Base-by-base conservation (phyloP, 2,888 invertebrate species). In the Cryptocephalus primarius region DNA sequence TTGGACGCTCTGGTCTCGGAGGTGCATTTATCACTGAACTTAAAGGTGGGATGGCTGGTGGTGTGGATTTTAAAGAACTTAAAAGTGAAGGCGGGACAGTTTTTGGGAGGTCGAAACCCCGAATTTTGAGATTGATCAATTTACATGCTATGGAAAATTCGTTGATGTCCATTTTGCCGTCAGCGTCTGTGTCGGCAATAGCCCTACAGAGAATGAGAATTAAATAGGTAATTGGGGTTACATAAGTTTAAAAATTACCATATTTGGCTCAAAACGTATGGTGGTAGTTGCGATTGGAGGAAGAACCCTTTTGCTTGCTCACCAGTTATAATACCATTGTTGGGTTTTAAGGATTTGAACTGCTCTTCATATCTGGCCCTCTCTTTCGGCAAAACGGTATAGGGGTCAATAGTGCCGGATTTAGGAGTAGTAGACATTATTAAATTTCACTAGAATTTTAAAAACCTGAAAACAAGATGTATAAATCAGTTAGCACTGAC, bases 121-220 rank as follows among this genome's bases (percentile, higher is more conserved):
- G 84, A 10, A 99, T 74, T 71, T 94, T 95, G 52, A 95, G 76
- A 64, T 89, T 92, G 47, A 95, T 94, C 54, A 79, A 75, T 76
- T 95, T 95, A 77, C 97, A 96, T 42, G 99, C 97, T 60, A 99
- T 92, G 55, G 93, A 93, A 71, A 97, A 99, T 73, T 99, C 99
- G 62, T 87, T 85, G 45, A 93, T 81, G 63, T 96, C 90, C 79
- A 99, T 83, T 73, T 91, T 92, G 0, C 99, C 99, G 75, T 99
- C 99, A 11, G 89, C 83, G 69, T 97, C 92, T 40, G 93, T 87
- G 69, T 99, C 99, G 1, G 97, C 91, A 41, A 99, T 72, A 9
- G 78, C 78, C 91, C 92, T 79, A 70, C 61, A 10, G 43, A 12
- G 36, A 34, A 34, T 36, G 12, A 36, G 4, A 36, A 4, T 36